Base-by-base conservation (phyloP, 1,140 invertebrate species). In the Galendromus occidentalis region DNA sequence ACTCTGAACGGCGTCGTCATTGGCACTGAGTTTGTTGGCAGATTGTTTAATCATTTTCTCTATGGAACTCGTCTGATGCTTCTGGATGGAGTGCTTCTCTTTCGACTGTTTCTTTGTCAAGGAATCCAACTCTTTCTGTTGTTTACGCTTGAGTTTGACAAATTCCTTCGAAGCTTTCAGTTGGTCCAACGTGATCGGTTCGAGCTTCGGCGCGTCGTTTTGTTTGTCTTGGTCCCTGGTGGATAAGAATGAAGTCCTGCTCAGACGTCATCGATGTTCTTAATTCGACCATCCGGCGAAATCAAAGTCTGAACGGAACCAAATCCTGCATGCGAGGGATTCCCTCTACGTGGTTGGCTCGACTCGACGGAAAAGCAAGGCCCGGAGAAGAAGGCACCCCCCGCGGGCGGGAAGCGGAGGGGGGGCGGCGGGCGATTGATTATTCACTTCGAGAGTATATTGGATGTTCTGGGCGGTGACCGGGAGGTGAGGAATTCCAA, bases 91-190 rank as follows among this genome's bases (percentile, higher is more conserved):
- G 68, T 86, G 80, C 73, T 89, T 85, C 77, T 98, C 93, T 74
- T 99, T 99, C 67, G 86, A 82, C 69, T 98, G 93, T 67, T 86
- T 84, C 73, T 96, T 96, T 73, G 85, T 86, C 75, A 97, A 78
- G 9, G 85, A 79, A 68, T 98, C 94, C 66, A 93, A 73, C 71
- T 98, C 94, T 73, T 98, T 98, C 74, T 89, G 85, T 70, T 98
- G 92, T 73, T 97, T 98, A 72, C 91, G 88, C 42, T 86, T 82
- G n/a, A 89, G 83, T 79, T 98, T 98, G 69, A 87, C 79, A 78
- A 90, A 98, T 44, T 84, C 85, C 77, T 98, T 98, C 73, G 98
- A 93, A 70, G 85, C 83, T 39, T 86, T 84, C 44, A 98, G 78
- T 25, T 83, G 84, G 66, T 97, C 93, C 14, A 91, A 81, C 0